Percentiles rank a stretch among this genome's conserved stretches.
These are phyloP conservation scores for Thinocorus orbignyianus DNA, from an alignment of 2,113 vertebrate genomes.

Conservation along the genomic window DNA sequence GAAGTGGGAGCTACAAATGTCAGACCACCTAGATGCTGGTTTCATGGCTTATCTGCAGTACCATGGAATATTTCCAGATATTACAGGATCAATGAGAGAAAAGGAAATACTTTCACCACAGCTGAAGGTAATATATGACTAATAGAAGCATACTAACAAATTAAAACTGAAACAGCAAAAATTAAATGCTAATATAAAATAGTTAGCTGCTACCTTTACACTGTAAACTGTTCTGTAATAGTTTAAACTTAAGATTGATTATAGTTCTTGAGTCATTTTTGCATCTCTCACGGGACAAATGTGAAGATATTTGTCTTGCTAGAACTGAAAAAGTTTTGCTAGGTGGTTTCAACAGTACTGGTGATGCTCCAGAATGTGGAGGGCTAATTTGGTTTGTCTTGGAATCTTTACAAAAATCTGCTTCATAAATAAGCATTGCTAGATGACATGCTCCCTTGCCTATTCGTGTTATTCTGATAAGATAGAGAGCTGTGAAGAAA, in stretches of 20 bases:
- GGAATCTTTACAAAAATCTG: background rate
- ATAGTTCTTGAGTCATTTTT: background rate
- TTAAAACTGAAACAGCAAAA: background rate
- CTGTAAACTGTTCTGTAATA: background rate
- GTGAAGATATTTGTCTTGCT: background rate
- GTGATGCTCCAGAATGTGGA: background rate
- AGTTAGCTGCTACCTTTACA: background rate
- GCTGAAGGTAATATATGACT: constrained; percentile 79
- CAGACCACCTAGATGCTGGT: constrained; percentile 71
- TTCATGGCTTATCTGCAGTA: constrained; percentile 73
- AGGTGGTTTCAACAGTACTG: background rate
- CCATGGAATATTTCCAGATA: constrained; percentile 70
- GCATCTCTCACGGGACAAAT: background rate
- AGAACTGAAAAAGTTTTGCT: background rate
- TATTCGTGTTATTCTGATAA: background rate
- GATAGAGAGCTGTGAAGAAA: background rate
- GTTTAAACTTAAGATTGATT: background rate
- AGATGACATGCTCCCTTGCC: background rate
- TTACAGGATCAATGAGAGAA: constrained; percentile 25
- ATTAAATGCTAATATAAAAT: background rate
- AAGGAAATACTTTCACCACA: constrained; percentile 82
- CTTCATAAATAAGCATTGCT: background rate
- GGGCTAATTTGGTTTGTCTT: background rate
- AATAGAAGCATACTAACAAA: background rate
- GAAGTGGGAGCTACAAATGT: constrained; percentile 69